Conservation (phyloP, 2,797 vertebrate genomes). For the Phoxinus dragarum region DNA sequence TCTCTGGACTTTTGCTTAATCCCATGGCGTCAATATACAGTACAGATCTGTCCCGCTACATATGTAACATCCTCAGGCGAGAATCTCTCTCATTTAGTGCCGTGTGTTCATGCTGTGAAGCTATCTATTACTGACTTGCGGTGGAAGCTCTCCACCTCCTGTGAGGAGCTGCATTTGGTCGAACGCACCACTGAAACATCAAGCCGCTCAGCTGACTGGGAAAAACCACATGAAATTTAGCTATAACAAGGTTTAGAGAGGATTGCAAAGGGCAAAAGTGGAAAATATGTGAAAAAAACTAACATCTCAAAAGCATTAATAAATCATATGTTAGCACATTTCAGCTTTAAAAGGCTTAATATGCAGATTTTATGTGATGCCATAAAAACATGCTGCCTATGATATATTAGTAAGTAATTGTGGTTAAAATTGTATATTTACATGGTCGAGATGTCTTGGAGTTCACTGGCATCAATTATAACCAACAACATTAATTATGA, state of each 20-base stretch:
- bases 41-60: background rate
- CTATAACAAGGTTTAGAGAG: conserved; percentile 4
- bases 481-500: conserved; percentile 37
- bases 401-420: conserved; percentile 22
- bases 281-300: background rate
- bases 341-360: background rate
- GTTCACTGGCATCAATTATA: conserved; percentile 33
- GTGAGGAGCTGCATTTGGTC: conserved; percentile 6
- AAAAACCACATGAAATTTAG: background rate
- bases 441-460: background rate
- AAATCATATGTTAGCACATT: background rate
- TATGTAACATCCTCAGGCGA: conserved; percentile 3
- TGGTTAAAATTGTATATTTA: conserved; percentile 4
- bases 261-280: background rate
- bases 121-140: conserved; percentile 8
- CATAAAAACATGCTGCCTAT: conserved; percentile 1
- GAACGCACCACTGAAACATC: background rate
- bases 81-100: conserved; percentile 12
- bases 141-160: conserved; percentile 22
- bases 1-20: conserved; percentile 3
- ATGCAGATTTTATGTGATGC: background rate
- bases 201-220: conserved; percentile 5
- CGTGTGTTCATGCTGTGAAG: conserved; percentile 12
- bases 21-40: background rate
- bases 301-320: background rate